These are phyloP conservation scores for Fregata magnificens DNA, from an alignment of 2,113 vertebrate species.

Conservation along the genomic window DNA sequence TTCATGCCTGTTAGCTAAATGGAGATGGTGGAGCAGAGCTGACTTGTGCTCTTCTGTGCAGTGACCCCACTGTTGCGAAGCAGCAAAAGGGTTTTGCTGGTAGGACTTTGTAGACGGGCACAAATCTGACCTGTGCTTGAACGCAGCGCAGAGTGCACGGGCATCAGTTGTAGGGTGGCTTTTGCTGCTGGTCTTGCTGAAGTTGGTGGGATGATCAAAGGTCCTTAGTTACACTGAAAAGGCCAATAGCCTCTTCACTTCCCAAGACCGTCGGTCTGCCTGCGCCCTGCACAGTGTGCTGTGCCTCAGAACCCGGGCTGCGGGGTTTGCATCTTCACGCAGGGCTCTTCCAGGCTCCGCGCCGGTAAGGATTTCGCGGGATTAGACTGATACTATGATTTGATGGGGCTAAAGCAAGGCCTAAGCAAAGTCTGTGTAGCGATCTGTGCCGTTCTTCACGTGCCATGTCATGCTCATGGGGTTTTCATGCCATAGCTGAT, in stretches of 20 bases:
- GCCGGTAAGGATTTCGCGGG: neutral
- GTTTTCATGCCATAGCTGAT: neutral
- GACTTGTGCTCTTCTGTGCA: too few species aligned
- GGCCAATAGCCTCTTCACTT: neutral
- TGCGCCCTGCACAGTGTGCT: neutral
- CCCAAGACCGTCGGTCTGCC: neutral
- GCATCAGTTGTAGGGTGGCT: neutral
- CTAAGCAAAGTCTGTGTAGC: neutral
- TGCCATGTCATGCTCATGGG: neutral
- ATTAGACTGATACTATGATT: neutral
- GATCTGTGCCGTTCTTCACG: fast-evolving
- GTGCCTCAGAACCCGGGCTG: neutral
- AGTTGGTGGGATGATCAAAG: neutral
- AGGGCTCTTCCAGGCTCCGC: neutral
- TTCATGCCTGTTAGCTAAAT: too few species aligned
- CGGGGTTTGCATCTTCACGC: neutral
- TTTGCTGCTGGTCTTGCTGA: neutral
- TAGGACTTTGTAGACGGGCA: neutral
- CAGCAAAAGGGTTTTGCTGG: neutral
- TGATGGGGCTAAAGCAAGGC: neutral
- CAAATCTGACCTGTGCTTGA: neutral
- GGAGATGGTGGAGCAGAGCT: neutral
- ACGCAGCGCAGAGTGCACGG: fast-evolving
- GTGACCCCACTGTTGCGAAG: neutral
- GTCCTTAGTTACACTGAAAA: neutral